phyloP scores from a whole-genome alignment of 2,797 vertebrate genomes.

The Brachyrhaphis roseni region DNA sequence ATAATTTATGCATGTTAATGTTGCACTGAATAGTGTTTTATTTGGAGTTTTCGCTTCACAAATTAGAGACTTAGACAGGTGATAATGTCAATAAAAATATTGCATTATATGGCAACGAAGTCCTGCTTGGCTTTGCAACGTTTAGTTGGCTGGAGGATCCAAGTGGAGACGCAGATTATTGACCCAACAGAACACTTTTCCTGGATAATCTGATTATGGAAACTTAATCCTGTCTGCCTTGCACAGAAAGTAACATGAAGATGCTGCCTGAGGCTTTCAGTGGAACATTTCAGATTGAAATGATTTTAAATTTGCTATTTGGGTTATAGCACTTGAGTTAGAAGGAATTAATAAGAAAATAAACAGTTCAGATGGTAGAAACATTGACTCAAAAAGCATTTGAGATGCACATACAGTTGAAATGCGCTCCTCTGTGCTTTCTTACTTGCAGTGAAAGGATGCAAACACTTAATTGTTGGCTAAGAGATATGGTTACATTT shows the following conservation, averaged over 20 bases:
- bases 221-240: conserved; percentile 37
- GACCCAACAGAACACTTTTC: conserved; percentile 39
- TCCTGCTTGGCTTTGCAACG: not conserved
- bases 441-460: not conserved
- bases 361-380: conserved; percentile 11
- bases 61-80: not conserved
- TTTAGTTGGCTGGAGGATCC: not conserved
- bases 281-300: conserved; percentile 23
- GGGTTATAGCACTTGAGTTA: conserved; percentile 15
- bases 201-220: conserved; percentile 51
- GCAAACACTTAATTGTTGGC: not conserved
- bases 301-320: conserved; percentile 43
- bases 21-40: not conserved
- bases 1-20: not conserved
- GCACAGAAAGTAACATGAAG: conserved; percentile 25
- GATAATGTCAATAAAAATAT: not conserved
- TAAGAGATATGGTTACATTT: conserved; percentile 3
- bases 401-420: conserved; percentile 9
- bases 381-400: conserved; percentile 42
- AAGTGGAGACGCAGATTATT: conserved; percentile 37
- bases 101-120: not conserved
- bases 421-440: not conserved
- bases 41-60: not conserved
- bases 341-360: conserved; percentile 27
- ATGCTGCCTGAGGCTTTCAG: conserved; percentile 22